A percentile compares a stretch with the other conserved stretches of the same genome.
These are phyloP conservation scores for Margarornis squamiger DNA, from an alignment of 2,797 vertebrate species.

Conservation along the genomic window DNA sequence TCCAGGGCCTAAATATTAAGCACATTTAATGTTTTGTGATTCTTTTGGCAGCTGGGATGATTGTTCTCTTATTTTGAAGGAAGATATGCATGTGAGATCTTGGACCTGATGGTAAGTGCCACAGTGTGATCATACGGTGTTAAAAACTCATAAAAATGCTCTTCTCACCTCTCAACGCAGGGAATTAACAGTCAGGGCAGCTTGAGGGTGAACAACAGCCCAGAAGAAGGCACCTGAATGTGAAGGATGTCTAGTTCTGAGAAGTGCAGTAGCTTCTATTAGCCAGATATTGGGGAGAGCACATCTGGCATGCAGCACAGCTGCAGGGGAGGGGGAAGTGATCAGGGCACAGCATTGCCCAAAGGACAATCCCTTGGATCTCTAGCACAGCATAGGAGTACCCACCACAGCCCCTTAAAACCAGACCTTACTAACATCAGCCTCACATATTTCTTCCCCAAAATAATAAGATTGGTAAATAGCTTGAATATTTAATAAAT, in stretches of 20 bases:
- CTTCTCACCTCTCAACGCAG: not conserved
- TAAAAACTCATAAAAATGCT: not conserved
- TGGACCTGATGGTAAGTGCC: not conserved
- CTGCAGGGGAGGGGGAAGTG: not conserved
- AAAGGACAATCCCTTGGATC: not conserved
- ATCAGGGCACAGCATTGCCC: fast-evolving
- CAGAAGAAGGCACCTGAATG: not conserved
- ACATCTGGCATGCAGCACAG: not conserved
- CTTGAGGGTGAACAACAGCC: not conserved
- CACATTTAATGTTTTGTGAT: not conserved
- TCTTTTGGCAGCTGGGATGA: not conserved
- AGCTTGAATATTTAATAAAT: not conserved
- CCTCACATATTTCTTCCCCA: not conserved
- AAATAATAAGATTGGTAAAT: not conserved
- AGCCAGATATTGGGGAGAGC: not conserved
- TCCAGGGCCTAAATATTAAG: not conserved
- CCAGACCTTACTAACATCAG: not conserved
- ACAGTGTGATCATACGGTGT: not conserved
- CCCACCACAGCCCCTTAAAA: not conserved
- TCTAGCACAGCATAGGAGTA: not conserved
- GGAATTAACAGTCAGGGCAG: not conserved
- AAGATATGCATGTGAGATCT: not conserved
- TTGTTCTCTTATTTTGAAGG: not conserved
- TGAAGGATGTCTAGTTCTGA: not conserved
- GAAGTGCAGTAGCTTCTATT: not conserved